phyloP scores from a whole-genome alignment of 2,113 vertebrate genomes.

The Sinosuthora webbiana region DNA sequence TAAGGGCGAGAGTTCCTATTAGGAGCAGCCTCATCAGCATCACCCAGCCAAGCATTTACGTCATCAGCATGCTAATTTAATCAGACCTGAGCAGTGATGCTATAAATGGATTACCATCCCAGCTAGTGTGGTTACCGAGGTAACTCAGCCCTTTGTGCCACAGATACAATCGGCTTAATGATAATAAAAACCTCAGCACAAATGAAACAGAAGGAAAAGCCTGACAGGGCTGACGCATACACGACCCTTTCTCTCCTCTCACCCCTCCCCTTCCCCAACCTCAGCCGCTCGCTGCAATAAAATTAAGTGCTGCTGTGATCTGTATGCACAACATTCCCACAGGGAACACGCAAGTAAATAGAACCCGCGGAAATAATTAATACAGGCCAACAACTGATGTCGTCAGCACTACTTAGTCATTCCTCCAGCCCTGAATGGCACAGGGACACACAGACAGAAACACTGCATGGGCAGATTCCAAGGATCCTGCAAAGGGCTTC shows the following conservation, averaged over 20 bases:
- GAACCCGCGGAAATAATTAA: constrained; percentile 54
- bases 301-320: constrained; percentile 56
- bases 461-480: rapidly evolving
- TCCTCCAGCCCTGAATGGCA: constrained; percentile 17
- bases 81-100: constrained; percentile 61
- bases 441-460: background rate
- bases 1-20: constrained; percentile 52
- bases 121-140: constrained; percentile 76
- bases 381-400: constrained; percentile 10
- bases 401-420: constrained; percentile 44
- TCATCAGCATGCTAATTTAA: constrained; percentile 74
- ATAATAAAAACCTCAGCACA: constrained; percentile 64
- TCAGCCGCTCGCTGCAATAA: constrained; percentile 33
- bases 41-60: constrained; percentile 55
- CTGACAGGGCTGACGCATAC: constrained; percentile 54
- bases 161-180: constrained; percentile 72
- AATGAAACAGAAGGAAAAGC: constrained; percentile 65
- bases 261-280: background rate
- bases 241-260: constrained; percentile 13
- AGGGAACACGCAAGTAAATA: constrained; percentile 32
- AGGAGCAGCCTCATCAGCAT: constrained; percentile 65
- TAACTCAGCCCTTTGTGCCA: constrained; percentile 73
- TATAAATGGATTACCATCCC: constrained; percentile 72
- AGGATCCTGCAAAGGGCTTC: background rate
- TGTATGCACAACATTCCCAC: constrained; percentile 50